These are phyloP conservation scores for Notiomystis cincta DNA, from an alignment of 2,113 vertebrate species.

Conservation along the genomic window DNA sequence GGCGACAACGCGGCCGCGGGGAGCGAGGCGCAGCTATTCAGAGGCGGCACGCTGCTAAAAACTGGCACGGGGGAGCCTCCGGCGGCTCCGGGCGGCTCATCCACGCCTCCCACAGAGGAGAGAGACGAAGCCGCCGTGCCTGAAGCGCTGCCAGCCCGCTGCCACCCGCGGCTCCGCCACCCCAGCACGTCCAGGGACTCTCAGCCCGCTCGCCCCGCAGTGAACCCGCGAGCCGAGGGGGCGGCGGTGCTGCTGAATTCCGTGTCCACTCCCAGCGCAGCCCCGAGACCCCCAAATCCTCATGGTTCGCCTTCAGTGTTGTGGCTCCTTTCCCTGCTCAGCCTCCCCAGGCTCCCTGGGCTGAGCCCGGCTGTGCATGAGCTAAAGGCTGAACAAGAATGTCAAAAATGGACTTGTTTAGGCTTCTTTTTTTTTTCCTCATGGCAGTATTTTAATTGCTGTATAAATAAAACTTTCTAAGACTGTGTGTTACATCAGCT, in stretches of 20 bases:
- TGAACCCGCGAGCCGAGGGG: rapidly evolving
- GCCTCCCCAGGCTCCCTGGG: not conserved
- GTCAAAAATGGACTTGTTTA: not conserved
- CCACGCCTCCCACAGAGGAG: conserved; percentile 25
- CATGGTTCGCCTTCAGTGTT: not conserved
- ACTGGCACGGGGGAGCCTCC: conserved; percentile 18
- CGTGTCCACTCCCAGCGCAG: not conserved
- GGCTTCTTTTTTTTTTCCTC: not conserved
- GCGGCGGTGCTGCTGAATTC: not conserved
- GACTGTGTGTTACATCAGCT: not conserved
- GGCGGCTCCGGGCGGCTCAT: not conserved
- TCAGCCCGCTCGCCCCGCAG: rapidly evolving
- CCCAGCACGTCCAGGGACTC: not conserved
- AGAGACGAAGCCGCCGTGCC: not conserved
- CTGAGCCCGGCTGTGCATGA: not conserved
- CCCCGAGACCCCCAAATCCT: not conserved
- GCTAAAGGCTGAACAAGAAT: not conserved
- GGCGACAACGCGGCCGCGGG: not conserved
- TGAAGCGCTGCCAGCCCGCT: conserved; percentile 37
- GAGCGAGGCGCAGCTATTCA: conserved; percentile 32
- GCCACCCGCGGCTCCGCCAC: not conserved
- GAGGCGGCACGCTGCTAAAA: not conserved
- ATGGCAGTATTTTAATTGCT: not conserved
- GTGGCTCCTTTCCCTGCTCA: not conserved
- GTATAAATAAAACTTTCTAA: not conserved